Evolutionary conservation across 2,113 vertebrate species (phyloP), one percentile per base, ranked within the genome.

Genomic region (Psittacula cyanocephala): DNA sequence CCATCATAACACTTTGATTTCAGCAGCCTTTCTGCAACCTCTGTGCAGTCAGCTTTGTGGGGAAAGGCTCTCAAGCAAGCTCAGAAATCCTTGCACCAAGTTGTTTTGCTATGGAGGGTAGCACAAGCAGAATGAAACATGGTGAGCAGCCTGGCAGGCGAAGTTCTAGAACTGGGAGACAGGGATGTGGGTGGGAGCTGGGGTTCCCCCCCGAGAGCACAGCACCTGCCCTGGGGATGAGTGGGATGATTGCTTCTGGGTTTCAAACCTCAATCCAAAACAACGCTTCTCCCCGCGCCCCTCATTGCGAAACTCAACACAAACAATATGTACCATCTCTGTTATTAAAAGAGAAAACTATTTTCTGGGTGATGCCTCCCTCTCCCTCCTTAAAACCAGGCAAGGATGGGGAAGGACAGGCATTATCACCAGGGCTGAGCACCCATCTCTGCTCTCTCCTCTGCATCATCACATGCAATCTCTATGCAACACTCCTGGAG

Each of bases 21-120:
- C 43, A 17, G 52, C 59, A 22, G 11, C 52, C 43, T 22, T 82
- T 39, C 46, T 1, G 4, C 52, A 72, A 28, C 49, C 52, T 57
- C 37, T 3, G 2, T 33, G 41, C 53, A 55, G 84, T 55, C 57
- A 6, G 55, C 74, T 25, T 18, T 0, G 0, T 0, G 0, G 19
- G 49, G 35, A 86, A 64, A 59, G 9, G 35, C 28, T 39, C 78
- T 28, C 71, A 2, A 46, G 68, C 72, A 27, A 93, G 68, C 86
- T 50, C 59, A 47, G 31, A 31, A 50, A 75, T 19, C 68, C 70
- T 81, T 44, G 8, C 46, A n/a, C 17, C 22, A 17, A 41, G 75
- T 11, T 23, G 52, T 69, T 60, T 39, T 75, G 63, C 83, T 52
- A 5, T 5, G 6, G 23, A 18, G 41, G 43, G 60, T 6, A 44